Evolutionary conservation across 2,888 invertebrate genomes (phyloP).

Genomic region (Heliconius erato): DNA sequence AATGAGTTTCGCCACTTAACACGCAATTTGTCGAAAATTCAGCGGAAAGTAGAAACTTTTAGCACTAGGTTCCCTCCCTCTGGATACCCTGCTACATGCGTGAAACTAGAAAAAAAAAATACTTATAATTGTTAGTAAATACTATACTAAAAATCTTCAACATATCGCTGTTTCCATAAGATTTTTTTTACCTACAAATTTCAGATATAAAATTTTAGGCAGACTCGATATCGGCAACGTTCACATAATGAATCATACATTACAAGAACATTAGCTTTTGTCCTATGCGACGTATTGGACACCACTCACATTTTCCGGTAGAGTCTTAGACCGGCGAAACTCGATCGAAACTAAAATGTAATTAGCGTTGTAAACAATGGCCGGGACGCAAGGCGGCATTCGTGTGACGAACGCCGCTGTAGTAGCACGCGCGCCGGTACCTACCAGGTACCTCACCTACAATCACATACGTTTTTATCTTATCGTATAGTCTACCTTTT

Average conservation of each 20-base stretch:
- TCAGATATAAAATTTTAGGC: background rate
- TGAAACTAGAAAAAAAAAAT: too few relatives aligned
- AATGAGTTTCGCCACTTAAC: too few relatives aligned
- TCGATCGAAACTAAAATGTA: conserved; percentile 82
- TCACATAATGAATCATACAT: background rate
- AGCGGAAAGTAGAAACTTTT: too few relatives aligned
- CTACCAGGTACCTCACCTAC: conserved; percentile 67
- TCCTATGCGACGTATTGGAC: conserved; percentile 62
- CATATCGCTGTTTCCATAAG: background rate
- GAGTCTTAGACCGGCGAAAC: conserved; percentile 80
- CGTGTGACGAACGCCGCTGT: conserved; percentile 78
- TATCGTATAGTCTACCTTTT: conserved; percentile 63
- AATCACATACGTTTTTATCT: conserved; percentile 66
- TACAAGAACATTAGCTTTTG: background rate
- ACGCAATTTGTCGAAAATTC: too few relatives aligned
- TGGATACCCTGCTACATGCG: too few relatives aligned
- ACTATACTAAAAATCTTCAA: background rate
- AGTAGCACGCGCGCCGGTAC: conserved; percentile 70
- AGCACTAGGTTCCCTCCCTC: too few relatives aligned
- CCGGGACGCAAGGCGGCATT: conserved; percentile 74
- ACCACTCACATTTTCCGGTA: conserved; percentile 75
- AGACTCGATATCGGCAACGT: too few relatives aligned
- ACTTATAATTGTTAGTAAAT: background rate
- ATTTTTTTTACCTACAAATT: background rate
- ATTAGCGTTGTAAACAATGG: conserved; percentile 84